Conservation (phyloP, 2,888 invertebrate genomes). For the Rhodophaea formosa region DNA sequence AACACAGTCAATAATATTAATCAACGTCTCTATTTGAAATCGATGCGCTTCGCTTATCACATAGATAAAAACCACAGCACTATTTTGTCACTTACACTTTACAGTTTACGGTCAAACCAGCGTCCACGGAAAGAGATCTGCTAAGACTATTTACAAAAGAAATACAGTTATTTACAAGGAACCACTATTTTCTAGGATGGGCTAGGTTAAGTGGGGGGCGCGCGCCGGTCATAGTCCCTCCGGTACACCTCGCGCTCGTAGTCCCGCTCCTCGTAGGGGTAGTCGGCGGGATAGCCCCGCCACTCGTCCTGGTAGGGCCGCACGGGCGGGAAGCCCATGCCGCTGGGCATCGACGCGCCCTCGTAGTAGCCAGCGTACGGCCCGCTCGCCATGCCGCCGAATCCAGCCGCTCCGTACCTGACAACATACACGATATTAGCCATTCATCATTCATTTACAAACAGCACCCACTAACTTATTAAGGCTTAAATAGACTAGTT, state of each 20-base stretch:
- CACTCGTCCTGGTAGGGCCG: constrained; percentile 73
- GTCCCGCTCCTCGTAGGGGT: constrained; percentile 78
- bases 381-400: constrained; percentile 71
- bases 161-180: constrained; percentile 62
- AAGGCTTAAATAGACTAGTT: no score
- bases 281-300: constrained; percentile 76
- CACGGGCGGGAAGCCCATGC: constrained; percentile 77
- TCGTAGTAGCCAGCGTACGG: constrained; percentile 70
- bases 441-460: no score
- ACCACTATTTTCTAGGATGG: constrained; percentile 18
- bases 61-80: constrained; percentile 79
- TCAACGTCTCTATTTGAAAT: constrained; percentile 54
- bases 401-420: constrained; percentile 71
- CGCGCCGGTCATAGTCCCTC: constrained; percentile 84
- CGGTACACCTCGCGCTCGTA: constrained; percentile 81
- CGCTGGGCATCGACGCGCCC: constrained; percentile 64
- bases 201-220: constrained; percentile 76
- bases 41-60: constrained; percentile 74
- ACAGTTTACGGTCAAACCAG: constrained; percentile 60
- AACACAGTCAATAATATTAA: constrained; percentile 53
- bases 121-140: constrained; percentile 56
- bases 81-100: constrained; percentile 77
- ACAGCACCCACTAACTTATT: no score
- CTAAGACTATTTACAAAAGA: constrained; percentile 66
- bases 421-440: background rate